Evolutionary conservation across 2,113 vertebrate genomes (phyloP), one percentile per base, ranked within the genome.

Genomic region (Kryptolebias marmoratus): DNA sequence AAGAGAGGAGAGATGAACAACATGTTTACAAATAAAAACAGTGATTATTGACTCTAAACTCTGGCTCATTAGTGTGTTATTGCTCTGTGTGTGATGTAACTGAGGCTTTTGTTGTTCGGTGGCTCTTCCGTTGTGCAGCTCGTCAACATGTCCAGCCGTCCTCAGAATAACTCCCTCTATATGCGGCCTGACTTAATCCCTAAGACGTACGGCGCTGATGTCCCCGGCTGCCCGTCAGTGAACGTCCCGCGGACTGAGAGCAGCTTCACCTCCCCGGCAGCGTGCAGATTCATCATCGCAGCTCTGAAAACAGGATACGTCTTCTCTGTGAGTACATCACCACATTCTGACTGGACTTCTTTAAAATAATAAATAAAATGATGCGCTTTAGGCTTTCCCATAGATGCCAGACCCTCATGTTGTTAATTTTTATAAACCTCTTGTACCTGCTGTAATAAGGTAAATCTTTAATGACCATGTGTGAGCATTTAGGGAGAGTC

Each of bases 161-260:
- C 81, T 81, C 72, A 85, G 82, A 89, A 90, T 91, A 90, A 87
- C 79, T 60, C 72, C 48, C 28, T 89, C 92, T 94, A 91, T 90
- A 93, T 91, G 87, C 69, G 36, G 78, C 85, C 64, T 32, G 47
- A 52, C 88, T 79, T 94, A 93, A 94, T 93, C 92, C 90, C 81
- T 85, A 87, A 89, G 82, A 73, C 75, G 48, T 42, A 45, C 68
- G 0, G 80, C 79, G 86, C 75, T 57, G 67, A 58, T 73, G 32
- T 79, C 57, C 57, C 58, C 64, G 58, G 47, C 55, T 18, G 50
- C 78, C 79, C 64, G 5, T 52, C 82, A 75, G 79, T 75, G 84
- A 83, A 87, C 85, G 79, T 89, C 87, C 77, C 73, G 68, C 74
- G 88, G 80, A 74, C 79, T 68, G 68, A 69, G 45, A 75, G 65